Evolutionary conservation across 2,888 invertebrate species (phyloP), one percentile per base, ranked within the genome.

Genomic region (Drosophila pullipes): DNA sequence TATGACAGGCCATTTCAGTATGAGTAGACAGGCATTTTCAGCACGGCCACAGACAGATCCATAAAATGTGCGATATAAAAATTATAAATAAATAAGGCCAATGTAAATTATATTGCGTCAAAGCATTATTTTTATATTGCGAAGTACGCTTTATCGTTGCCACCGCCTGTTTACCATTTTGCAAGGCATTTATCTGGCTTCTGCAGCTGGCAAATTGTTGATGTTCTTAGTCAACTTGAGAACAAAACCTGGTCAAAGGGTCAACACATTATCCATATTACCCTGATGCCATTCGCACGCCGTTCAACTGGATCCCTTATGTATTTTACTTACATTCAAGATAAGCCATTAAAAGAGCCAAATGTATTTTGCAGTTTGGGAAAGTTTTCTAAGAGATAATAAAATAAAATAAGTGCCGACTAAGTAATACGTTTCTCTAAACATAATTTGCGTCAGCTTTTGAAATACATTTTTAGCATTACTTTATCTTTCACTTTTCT

Each of bases 41-140:
- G 50, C 44, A 39, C 13, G 44, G 28, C 55, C 50, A 50, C 53
- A 63, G 81, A 63, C 69, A 53, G 62, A 66, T 49, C 68, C 77
- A 58, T 62, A 67, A 35, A 78, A 78, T 60, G 62, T 63, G 63
- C 30, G 28, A 72, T 66, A 81, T 72, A 67, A 78, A 77, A 70
- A 76, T 76, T 83, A 84, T 86, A 78, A 76, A 83, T 78, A 83
- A 68, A 74, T 72, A 81, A 75, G 49, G 62, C 58, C 37, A 81
- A 74, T 78, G 76, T 72, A 76, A 70, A 81, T 81, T 70, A 70
- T 74, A 68, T 55, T 59, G 60, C 68, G 73, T 66, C 76, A 73
- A 66, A 61, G 65, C 65, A 44, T 79, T 55, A 72, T 70, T 70
- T 50, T 73, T 55, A 69, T 76, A 67, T 69, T 65, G 63, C 41